A percentile compares a stretch with the other conserved stretches of the same genome.
These are phyloP conservation scores for Caenorhabditis sp. DNA, from an alignment of 2,888 invertebrate species.

Conservation along the genomic window DNA sequence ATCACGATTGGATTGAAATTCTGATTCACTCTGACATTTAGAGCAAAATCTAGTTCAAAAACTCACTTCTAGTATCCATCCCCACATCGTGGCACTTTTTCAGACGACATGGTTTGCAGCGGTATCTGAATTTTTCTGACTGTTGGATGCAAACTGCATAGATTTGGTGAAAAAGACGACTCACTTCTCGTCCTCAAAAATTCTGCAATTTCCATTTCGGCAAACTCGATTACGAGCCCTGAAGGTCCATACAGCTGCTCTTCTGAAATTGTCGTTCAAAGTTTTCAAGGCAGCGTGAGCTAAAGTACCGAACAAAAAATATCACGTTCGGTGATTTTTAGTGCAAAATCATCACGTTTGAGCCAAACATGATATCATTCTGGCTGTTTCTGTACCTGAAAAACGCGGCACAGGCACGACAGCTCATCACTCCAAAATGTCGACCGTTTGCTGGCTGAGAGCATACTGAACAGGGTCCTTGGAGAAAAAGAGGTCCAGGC, in stretches of 20 bases:
- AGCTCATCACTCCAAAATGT: slow-evolving; percentile 65
- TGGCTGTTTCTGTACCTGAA: too few species aligned
- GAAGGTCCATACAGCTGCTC: not conserved
- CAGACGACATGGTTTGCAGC: slow-evolving; percentile 18
- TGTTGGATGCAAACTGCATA: not conserved
- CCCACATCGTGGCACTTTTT: slow-evolving; percentile 3
- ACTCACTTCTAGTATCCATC: slow-evolving; percentile 23
- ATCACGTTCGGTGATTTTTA: too few species aligned
- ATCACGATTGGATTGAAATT: slow-evolving; percentile 31
- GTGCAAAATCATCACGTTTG: too few species aligned
- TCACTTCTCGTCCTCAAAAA: slow-evolving; percentile 11
- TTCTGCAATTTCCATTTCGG: slow-evolving; percentile 2
- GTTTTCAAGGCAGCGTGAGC: too few species aligned
- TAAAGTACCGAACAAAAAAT: too few species aligned
- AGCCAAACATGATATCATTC: too few species aligned
- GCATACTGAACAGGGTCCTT: slow-evolving; percentile 52
- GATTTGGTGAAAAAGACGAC: not conserved
- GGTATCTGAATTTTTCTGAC: slow-evolving; percentile 1
- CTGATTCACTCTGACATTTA: not conserved
- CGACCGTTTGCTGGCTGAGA: slow-evolving; percentile 51
- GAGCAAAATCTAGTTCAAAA: not conserved
- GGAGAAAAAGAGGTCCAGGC: slow-evolving; percentile 12
- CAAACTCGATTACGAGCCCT: not conserved
- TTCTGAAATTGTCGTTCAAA: too few species aligned
- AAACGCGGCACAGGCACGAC: slow-evolving; percentile 68